A percentile compares a stretch with the other conserved stretches of the same genome.
Conservation (phyloP, 2,113 vertebrate species). For the Lipophrys pholis region DNA sequence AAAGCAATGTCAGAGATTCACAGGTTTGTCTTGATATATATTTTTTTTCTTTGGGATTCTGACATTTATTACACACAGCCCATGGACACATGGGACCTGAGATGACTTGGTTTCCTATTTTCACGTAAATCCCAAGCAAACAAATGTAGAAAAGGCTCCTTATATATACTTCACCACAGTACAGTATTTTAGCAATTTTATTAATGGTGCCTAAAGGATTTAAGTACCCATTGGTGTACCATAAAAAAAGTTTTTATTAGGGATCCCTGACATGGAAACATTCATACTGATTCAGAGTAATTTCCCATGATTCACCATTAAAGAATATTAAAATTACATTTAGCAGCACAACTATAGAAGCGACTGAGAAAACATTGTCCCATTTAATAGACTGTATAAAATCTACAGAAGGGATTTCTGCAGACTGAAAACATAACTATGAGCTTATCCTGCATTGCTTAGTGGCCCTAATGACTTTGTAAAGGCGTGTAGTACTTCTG, state of each 20-base stretch:
- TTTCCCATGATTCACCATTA: no score
- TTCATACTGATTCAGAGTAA: no score
- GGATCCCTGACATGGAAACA: no score
- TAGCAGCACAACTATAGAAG: no score
- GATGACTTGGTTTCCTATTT: neutral
- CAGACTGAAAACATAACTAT: neutral
- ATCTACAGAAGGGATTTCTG: neutral
- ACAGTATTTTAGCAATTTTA: no score
- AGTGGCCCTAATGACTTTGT: neutral
- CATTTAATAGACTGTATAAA: neutral
- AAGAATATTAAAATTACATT: no score
- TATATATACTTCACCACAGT: neutral
- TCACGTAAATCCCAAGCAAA: neutral
- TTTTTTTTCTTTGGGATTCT: constrained; percentile 21
- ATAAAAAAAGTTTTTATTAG: no score
- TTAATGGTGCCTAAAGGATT: no score
- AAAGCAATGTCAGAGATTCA: constrained; percentile 14
- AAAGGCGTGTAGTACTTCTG: neutral
- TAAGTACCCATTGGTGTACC: no score
- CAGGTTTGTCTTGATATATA: constrained; percentile 18
- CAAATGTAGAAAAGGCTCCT: neutral
- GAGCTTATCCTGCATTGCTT: neutral
- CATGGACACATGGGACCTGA: neutral
- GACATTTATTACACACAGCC: neutral
- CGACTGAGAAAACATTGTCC: neutral